Evolutionary conservation across 2,797 vertebrate genomes (phyloP).

Genomic region (Lepus townsendii): DNA sequence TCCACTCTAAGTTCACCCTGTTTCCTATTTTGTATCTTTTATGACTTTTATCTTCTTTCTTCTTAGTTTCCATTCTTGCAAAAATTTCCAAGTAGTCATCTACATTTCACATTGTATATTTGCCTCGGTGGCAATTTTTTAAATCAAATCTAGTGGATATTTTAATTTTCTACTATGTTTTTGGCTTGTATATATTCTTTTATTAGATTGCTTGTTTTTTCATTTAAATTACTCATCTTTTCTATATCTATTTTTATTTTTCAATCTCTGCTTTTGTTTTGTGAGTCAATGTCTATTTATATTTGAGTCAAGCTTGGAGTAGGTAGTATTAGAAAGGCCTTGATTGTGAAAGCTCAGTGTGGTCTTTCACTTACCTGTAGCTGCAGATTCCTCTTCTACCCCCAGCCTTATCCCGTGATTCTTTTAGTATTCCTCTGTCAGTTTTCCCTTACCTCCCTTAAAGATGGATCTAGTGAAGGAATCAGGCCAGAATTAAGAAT

Average conservation of each 20-base stretch:
- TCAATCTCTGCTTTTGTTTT: neutral
- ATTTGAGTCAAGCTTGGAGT: neutral
- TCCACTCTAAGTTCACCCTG: neutral
- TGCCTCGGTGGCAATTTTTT: neutral
- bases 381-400: neutral
- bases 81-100: neutral
- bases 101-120: neutral
- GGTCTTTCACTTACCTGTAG: neutral
- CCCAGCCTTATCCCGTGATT: neutral
- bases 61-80: neutral
- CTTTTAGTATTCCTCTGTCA: neutral
- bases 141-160: neutral
- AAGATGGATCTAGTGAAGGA: neutral
- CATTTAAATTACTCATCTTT: neutral
- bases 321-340: neutral
- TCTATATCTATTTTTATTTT: neutral
- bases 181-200: neutral
- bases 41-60: neutral
- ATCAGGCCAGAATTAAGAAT: neutral
- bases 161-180: neutral
- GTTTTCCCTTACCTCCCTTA: too few relatives aligned
- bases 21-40: neutral
- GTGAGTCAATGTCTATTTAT: neutral
- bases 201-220: neutral
- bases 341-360: neutral